Evolutionary conservation across 2,888 invertebrate genomes (phyloP).

Genomic region (Matsumyia berberina): DNA sequence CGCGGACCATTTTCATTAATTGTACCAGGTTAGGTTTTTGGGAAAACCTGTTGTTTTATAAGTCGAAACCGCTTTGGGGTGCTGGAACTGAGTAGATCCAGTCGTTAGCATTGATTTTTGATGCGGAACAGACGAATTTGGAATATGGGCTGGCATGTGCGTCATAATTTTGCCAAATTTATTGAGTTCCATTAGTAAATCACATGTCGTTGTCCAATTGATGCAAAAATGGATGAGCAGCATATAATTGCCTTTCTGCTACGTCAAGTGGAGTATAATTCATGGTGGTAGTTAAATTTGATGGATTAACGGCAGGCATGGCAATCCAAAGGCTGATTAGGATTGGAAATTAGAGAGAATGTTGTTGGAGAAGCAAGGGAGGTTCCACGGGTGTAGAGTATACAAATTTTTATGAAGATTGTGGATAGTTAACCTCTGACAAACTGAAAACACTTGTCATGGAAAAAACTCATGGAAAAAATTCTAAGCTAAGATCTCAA

Average conservation of each 20-base stretch:
- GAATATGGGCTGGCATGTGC: constrained; percentile 2
- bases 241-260: neutral
- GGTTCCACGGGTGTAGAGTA: too few relatives aligned
- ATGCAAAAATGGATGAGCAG: neutral
- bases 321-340: too few relatives aligned
- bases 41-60: constrained; percentile 22
- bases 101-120: constrained; percentile 10
- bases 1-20: constrained; percentile 14
- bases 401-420: too few relatives aligned
- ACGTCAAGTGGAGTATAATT: constrained; percentile 1
- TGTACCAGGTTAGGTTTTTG: constrained; percentile 2
- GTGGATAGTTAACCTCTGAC: too few relatives aligned
- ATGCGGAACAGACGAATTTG: too few relatives aligned
- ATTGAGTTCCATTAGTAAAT: constrained; percentile 14
- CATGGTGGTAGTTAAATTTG: neutral
- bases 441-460: too few relatives aligned
- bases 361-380: too few relatives aligned
- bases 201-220: constrained; percentile 11
- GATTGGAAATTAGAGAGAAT: too few relatives aligned
- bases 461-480: too few relatives aligned
- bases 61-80: constrained; percentile 5
- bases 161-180: constrained; percentile 9
- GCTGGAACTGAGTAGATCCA: neutral
- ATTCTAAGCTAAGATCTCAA: too few relatives aligned
- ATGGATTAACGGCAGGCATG: too few relatives aligned